Conservation (phyloP, 64 coral and sea anemone species). For the Astreopora myriophthalma region DNA sequence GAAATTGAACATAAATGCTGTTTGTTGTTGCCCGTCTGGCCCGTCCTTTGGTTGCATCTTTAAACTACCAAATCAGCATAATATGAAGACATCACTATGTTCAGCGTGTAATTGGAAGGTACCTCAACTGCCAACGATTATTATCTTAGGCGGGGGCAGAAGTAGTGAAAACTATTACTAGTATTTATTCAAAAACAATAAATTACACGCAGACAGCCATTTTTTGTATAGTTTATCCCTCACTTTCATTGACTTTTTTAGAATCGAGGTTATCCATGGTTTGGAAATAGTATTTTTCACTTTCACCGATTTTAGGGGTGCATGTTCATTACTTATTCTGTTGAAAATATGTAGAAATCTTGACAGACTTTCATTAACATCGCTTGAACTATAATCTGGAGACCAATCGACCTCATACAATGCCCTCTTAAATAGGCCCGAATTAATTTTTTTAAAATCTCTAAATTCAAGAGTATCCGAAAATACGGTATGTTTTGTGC, state of each 20-base stretch:
- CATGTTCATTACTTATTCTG: neutral
- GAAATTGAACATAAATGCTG: too few relatives aligned
- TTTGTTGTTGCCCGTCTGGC: too few relatives aligned
- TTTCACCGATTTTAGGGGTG: neutral
- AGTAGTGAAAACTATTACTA: too few relatives aligned
- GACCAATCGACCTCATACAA: conserved; percentile 26
- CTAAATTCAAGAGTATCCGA: neutral
- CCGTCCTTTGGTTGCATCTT: too few relatives aligned
- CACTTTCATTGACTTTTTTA: neutral
- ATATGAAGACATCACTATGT: too few relatives aligned
- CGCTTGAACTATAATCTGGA: neutral
- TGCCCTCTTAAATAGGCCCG: neutral
- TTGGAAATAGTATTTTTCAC: neutral
- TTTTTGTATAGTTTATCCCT: neutral
- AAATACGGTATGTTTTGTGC: conserved; percentile 7
- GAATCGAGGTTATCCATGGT: neutral
- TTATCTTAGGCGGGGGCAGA: too few relatives aligned
- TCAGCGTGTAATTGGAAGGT: too few relatives aligned
- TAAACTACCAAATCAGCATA: too few relatives aligned
- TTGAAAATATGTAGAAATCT: neutral
- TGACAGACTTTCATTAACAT: neutral
- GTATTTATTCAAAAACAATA: neutral
- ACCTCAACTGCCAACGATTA: too few relatives aligned
- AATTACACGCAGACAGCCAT: neutral
- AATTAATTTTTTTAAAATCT: conserved; percentile 16